Percentiles rank a stretch among this genome's conserved stretches.
phyloP scores from a whole-genome alignment of 1,140 invertebrate genomes.

The Manduca sexta region DNA sequence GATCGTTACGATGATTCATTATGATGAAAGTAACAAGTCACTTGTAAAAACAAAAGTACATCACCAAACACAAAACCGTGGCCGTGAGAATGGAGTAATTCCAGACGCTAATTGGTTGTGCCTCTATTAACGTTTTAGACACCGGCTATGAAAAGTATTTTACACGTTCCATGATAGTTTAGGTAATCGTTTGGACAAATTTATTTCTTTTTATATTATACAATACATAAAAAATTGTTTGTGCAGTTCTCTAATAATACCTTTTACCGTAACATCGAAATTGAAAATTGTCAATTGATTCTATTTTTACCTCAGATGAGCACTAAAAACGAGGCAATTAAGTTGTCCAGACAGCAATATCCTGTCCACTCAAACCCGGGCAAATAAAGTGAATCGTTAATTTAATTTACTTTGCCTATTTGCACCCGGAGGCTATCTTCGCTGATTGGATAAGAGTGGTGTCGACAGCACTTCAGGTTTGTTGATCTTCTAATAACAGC shows the following conservation, averaged over 20 bases:
- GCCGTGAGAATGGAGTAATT: constrained; percentile 14
- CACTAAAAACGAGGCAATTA: constrained; percentile 7
- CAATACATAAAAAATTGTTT: neutral
- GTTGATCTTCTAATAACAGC: constrained; percentile 36
- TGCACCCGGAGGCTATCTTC: no score
- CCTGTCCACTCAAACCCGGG: constrained; percentile 25
- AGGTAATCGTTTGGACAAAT: neutral
- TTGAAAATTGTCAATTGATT: neutral
- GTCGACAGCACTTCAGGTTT: constrained; percentile 16
- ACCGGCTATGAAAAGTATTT: constrained; percentile 3
- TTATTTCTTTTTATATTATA: neutral
- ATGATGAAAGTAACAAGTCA: constrained; percentile 10
- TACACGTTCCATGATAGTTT: constrained; percentile 11
- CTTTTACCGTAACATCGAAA: neutral
- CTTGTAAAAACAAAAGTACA: constrained; percentile 14
- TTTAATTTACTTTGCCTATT: constrained; percentile 22
- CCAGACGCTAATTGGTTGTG: constrained; percentile 6
- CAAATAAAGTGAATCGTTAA: constrained; percentile 14
- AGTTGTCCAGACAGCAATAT: constrained; percentile 45
- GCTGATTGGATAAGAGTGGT: constrained; percentile 11
- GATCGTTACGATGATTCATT: constrained; percentile 2
- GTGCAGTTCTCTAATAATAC: neutral
- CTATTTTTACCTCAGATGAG: neutral
- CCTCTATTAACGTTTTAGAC: constrained; percentile 1
- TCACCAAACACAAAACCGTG: constrained; percentile 8